A percentile compares a stretch with the other conserved stretches of the same genome.
phyloP scores from a whole-genome alignment of 2,888 invertebrate species.

The Choristoneura rosaceana region DNA sequence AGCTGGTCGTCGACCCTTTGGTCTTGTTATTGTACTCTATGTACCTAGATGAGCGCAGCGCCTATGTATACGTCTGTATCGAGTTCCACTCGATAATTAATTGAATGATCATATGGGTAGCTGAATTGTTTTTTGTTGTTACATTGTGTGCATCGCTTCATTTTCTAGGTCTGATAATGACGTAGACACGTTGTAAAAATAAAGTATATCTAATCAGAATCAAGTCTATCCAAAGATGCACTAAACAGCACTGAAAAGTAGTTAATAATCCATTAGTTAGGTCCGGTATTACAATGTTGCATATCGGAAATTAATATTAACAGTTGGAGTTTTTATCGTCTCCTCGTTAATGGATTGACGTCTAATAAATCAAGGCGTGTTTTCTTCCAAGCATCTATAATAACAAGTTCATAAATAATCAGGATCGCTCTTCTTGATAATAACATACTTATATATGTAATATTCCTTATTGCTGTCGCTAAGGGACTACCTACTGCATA shows the following conservation, averaged over 20 bases:
- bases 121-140: background rate
- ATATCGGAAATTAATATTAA: constrained; percentile 14
- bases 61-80: background rate
- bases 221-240: background rate
- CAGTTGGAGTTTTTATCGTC: constrained; percentile 34
- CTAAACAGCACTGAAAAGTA: background rate
- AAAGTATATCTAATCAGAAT: background rate
- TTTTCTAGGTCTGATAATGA: background rate
- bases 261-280: constrained; percentile 9
- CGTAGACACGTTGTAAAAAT: background rate
- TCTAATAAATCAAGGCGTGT: constrained; percentile 37
- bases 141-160: background rate
- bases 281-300: constrained; percentile 13
- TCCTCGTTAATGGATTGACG: constrained; percentile 41
- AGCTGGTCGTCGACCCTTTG: constrained; percentile 35
- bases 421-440: constrained; percentile 32
- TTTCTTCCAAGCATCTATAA: constrained; percentile 35
- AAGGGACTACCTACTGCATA: background rate
- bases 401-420: constrained; percentile 43
- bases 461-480: background rate
- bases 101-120: background rate
- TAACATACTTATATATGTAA: background rate
- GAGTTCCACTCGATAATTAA: background rate
- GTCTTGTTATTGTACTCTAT: constrained; percentile 28
- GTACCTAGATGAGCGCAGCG: constrained; percentile 14